Evolutionary conservation across 2,113 vertebrate species (phyloP), one percentile per base, ranked within the genome.

Genomic region (Gymnobelideus leadbeateri): DNA sequence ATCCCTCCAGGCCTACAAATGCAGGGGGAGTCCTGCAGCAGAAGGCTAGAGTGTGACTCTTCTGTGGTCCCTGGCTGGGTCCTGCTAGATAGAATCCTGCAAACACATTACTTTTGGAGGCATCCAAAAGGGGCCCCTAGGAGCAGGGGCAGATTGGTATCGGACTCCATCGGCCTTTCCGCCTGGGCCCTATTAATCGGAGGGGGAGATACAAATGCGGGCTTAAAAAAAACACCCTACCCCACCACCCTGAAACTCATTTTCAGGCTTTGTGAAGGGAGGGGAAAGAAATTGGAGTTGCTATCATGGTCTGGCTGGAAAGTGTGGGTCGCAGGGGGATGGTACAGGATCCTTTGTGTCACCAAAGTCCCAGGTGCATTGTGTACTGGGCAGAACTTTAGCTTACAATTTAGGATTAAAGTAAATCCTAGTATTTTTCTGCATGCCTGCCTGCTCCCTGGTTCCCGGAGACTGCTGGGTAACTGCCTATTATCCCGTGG

Each of bases 401-500:
- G 98, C 98, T 98, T 98, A 98, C 99, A 98, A 99, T 99, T 99
- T 99, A 98, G 98, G 99, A 99, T 99, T 99, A 99, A 99, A 99
- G 99, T 99, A 99, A 99, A 99, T 99, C 99, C 99, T 98, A 99
- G 99, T 99, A 98, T 99, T 99, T 99, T 99, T 99, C 99, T 99
- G 99, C 99, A 99, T 99, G 99, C 99, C 99, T 99, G 99, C 99
- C 99, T 98, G 98, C 99, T 99, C 99, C 99, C 99, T 98, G 99
- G 99, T 99, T 99, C 99, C 99, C 99, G 98, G 99, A 99, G 99
- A 99, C 99, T 99, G 99, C 99, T 99, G 99, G 99, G 99, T 99
- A 99, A 99, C 99, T 99, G 99, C 99, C 99, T 99, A 99, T 99
- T 99, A 99, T 99, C 99, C 99, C 96, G 99, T 99, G 99, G 99